Base-by-base conservation (phyloP, 37 sponge, comb jelly and placozoan genomes). In the Axinella damicornis region DNA sequence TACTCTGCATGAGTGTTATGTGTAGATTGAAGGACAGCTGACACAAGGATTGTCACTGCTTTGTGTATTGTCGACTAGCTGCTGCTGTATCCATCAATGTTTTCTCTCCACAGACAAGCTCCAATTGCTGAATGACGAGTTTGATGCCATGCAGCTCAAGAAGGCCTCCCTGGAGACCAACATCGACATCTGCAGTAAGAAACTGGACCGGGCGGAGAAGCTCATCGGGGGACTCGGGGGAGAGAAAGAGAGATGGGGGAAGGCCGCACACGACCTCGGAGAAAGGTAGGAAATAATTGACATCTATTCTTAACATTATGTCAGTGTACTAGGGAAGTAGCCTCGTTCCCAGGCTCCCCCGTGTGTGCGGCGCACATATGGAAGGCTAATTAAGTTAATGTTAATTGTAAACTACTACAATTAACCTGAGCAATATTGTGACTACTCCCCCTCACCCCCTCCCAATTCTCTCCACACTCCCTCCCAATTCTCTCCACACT, bases 211-310 rank as follows among this genome's bases (percentile, higher is more conserved):
- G 82, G 99, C 99, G 25, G 96, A 96, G 86, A 98, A 96, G 64
- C 92, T 98, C 53, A 94, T 98, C 32, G 96, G 95, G 65, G 99
- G 99, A 32, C 89, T 98, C 34, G 99, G 99, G 33, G 99, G 99
- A 58, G 99, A 98, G 93, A 98, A 98, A 74, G 90, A 86, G 30
- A 73, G 99, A 33, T 98, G 99, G 99, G 63, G 93, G 24, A 84
- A 90, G 72, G 95, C 99, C 52, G 99, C 99, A 27, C 85, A 84
- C 6, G 91, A 86, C 5, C 83, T 98, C 19, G 89, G 94, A 40
- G 90, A 93, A 30, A 38, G 84, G 84, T 94, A 53, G 34, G 85
- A 17, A n/a, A 14, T 12, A 40, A n/a, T n/a, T n/a, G n/a, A n/a
- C n/a, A n/a, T n/a, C n/a, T 18, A 56, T 56, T 18, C 15, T 18